Conservation (phyloP, 2,113 vertebrate species). For the Aspiorhynchus laticeps region DNA sequence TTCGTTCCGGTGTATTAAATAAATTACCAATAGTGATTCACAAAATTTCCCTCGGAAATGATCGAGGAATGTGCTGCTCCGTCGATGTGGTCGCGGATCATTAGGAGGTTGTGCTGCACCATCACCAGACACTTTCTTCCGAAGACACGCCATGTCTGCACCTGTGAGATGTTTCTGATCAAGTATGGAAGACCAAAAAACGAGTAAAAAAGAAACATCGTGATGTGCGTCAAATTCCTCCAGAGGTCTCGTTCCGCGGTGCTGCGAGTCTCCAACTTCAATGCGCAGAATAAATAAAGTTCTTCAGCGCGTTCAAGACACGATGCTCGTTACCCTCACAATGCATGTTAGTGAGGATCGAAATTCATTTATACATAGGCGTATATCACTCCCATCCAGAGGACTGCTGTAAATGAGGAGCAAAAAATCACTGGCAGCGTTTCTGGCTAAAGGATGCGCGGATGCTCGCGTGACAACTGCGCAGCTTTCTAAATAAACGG, state of each 20-base stretch:
- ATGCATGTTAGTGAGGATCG: background rate
- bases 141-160: conserved; percentile 72
- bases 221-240: conserved; percentile 28
- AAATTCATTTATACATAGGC: background rate
- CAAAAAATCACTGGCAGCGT: conserved; percentile 22
- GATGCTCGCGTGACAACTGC: conserved; percentile 78
- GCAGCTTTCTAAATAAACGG: conserved; percentile 80
- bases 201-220: background rate
- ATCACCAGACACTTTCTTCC: conserved; percentile 38
- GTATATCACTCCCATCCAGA: background rate
- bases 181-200: conserved; percentile 33
- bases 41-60: background rate
- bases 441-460: conserved; percentile 37
- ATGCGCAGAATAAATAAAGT: conserved; percentile 40
- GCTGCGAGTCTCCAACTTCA: background rate
- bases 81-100: background rate
- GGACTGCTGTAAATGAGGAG: background rate
- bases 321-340: background rate
- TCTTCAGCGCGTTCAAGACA: conserved; percentile 26
- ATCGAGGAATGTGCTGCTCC: background rate
- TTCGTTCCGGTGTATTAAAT: background rate
- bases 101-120: conserved; percentile 39
- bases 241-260: background rate
- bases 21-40: background rate
- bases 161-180: conserved; percentile 68